Percentiles rank a stretch among this genome's conserved stretches.
Conservation (phyloP, 1,140 invertebrate species). For the Tetragonula clypearis region DNA sequence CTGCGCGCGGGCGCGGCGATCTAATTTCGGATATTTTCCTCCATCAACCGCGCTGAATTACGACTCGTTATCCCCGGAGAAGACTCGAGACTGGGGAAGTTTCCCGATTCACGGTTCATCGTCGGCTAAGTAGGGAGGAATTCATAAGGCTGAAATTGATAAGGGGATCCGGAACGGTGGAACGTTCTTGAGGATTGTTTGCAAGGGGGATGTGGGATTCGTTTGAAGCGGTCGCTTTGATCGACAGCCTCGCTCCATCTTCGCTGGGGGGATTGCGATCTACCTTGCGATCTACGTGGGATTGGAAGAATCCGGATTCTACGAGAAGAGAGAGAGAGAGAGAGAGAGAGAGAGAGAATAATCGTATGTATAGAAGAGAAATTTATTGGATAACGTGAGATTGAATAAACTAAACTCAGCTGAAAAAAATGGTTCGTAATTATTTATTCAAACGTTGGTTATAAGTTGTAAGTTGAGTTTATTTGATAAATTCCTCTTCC, state of each 20-base stretch:
- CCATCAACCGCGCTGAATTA: constrained; percentile 17
- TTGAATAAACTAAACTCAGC: too few relatives aligned
- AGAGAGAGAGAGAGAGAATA: too few relatives aligned
- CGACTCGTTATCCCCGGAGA: not conserved
- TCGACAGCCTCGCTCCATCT: not conserved
- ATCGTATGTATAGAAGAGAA: too few relatives aligned
- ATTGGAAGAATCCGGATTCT: too few relatives aligned
- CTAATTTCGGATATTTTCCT: constrained; percentile 33
- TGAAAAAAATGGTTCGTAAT: too few relatives aligned
- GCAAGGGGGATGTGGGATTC: not conserved
- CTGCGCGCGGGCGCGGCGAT: not conserved
- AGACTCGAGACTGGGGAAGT: not conserved
- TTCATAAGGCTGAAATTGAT: constrained; percentile 8
- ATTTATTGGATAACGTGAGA: too few relatives aligned
- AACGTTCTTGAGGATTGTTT: not conserved
- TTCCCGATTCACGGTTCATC: constrained; percentile 13
- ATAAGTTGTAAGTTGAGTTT: too few relatives aligned
- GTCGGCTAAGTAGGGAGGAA: not conserved
- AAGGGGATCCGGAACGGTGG: not conserved
- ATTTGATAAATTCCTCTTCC: too few relatives aligned
- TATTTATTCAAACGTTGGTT: too few relatives aligned
- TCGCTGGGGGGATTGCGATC: too few relatives aligned
- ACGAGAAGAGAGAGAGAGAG: too few relatives aligned
- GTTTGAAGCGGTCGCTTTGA: constrained; percentile 1
- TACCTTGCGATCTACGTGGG: too few relatives aligned